Conservation (phyloP, 2,113 vertebrate genomes). For the Dasyornis broadbenti region DNA sequence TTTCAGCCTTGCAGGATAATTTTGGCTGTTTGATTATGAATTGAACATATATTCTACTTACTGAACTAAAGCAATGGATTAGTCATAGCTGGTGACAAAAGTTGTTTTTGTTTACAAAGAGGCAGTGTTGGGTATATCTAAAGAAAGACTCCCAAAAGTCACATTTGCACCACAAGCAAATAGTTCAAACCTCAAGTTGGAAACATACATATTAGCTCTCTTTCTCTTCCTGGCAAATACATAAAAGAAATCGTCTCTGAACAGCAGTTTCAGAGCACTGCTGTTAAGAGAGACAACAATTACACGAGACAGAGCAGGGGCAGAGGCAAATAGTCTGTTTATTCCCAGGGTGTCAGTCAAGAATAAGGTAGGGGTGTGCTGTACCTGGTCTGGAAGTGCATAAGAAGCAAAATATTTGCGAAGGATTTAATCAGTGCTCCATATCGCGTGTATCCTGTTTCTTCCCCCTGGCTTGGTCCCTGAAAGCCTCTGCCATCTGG, state of each 20-base stretch:
- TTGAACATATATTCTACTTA: constrained; percentile 59
- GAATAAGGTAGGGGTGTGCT: background rate
- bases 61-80: constrained; percentile 65
- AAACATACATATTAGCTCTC: constrained; percentile 30
- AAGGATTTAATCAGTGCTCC: background rate
- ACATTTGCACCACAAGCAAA: constrained; percentile 28
- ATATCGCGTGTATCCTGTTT: background rate
- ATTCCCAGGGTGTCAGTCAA: background rate
- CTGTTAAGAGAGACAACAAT: background rate
- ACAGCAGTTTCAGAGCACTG: background rate
- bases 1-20: constrained; percentile 39
- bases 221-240: background rate
- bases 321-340: background rate
- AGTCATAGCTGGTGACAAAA: constrained; percentile 58
- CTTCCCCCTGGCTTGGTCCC: background rate
- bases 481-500: background rate
- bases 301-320: background rate
- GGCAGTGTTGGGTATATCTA: background rate
- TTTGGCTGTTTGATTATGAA: constrained; percentile 57
- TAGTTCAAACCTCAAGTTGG: constrained; percentile 2
- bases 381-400: background rate
- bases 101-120: constrained; percentile 64
- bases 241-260: background rate
- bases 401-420: background rate
- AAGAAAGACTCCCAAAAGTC: constrained; percentile 57